phyloP scores from a whole-genome alignment of 2,797 vertebrate genomes.

The Anguilla megastoma region DNA sequence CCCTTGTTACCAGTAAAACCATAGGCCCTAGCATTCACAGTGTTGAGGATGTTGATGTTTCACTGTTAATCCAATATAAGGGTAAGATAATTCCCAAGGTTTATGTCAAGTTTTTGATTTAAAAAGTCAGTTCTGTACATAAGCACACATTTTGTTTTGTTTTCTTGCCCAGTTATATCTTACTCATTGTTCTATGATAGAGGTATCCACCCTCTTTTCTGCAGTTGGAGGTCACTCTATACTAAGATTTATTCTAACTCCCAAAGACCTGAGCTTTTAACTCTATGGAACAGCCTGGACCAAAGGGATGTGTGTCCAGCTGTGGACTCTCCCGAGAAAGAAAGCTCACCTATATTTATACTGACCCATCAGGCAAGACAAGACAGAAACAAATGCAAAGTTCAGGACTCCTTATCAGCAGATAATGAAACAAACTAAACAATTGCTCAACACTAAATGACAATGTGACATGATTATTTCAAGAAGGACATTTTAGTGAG shows the following conservation, averaged over 20 bases:
- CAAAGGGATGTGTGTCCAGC: background rate
- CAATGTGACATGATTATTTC: background rate
- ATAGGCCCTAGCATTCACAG: background rate
- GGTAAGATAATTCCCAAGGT: background rate
- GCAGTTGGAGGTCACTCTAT: background rate
- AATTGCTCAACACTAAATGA: background rate
- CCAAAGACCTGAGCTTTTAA: background rate
- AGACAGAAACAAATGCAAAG: conserved; percentile 27
- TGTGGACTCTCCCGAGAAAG: background rate
- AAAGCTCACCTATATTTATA: background rate
- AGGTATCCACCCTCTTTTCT: background rate
- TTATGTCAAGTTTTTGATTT: background rate
- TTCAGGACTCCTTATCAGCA: background rate
- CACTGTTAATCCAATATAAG: background rate
- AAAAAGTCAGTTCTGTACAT: background rate
- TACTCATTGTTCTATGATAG: background rate
- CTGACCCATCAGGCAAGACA: conserved; percentile 22
- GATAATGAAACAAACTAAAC: background rate
- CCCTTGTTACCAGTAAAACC: background rate
- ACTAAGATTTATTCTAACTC: background rate
- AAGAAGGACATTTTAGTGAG: background rate
- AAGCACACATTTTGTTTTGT: background rate
- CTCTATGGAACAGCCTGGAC: background rate
- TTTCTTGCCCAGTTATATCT: background rate
- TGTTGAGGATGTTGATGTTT: background rate